Conservation (phyloP, 1,140 invertebrate species). For the Zaprionus ornatus region DNA sequence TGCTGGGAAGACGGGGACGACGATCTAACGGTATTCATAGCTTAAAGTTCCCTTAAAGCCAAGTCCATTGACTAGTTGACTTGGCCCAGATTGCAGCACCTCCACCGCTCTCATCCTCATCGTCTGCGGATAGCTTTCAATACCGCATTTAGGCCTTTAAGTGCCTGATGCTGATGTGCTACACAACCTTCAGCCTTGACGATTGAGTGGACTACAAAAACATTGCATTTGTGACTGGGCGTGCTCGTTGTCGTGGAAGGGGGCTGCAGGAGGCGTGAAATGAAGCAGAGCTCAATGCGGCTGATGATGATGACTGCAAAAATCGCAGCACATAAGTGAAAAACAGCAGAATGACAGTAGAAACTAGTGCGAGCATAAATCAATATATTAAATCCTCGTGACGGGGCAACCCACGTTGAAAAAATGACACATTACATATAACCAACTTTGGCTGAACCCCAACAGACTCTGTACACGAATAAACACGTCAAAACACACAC, state of each 20-base stretch:
- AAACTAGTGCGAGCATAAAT: conserved; percentile 70
- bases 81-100: background rate
- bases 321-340: conserved; percentile 52
- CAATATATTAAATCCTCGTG: conserved; percentile 53
- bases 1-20: background rate
- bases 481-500: background rate
- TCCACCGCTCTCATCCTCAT: background rate
- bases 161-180: conserved; percentile 53
- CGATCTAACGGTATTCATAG: background rate
- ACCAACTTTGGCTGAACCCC: conserved; percentile 20
- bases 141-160: conserved; percentile 48
- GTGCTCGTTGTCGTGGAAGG: background rate
- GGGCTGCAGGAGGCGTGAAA: background rate
- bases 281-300: conserved; percentile 24
- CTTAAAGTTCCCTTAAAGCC: conserved; percentile 32
- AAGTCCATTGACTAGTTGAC: background rate
- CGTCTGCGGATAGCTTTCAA: conserved; percentile 20
- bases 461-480: background rate
- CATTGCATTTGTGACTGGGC: conserved; percentile 56
- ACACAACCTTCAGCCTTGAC: conserved; percentile 52
- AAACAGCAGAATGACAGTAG: conserved; percentile 59
- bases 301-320: conserved; percentile 52
- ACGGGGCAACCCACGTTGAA: background rate
- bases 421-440: conserved; percentile 40
- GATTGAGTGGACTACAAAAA: conserved; percentile 38